phyloP scores from a whole-genome alignment of 2,888 invertebrate species.

The Brachycybe producta region DNA sequence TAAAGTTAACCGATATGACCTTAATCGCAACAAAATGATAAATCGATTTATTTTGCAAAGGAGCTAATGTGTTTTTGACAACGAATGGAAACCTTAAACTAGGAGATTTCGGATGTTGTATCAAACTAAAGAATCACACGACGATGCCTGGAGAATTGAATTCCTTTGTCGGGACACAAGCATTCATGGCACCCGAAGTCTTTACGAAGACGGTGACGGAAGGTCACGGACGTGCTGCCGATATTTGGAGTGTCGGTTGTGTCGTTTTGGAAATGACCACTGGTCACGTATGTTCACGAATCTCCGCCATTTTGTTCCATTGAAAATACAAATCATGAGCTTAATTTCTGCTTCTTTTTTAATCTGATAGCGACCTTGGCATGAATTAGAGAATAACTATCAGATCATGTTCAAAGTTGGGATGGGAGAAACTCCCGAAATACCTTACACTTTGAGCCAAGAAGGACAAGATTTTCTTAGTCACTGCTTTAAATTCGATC shows the following conservation, averaged over 20 bases:
- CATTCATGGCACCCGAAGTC: constrained; percentile 95
- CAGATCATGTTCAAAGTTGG: constrained; percentile 94
- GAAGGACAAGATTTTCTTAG: constrained; percentile 71
- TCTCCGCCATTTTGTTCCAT: constrained; percentile 14
- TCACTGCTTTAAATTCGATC: constrained; percentile 68
- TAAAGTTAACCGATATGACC: not conserved
- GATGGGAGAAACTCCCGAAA: constrained; percentile 69
- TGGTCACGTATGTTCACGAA: constrained; percentile 52
- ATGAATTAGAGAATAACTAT: constrained; percentile 79
- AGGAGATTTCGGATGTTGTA: constrained; percentile 90
- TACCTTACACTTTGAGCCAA: constrained; percentile 58
- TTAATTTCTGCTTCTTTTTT: not conserved
- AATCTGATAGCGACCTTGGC: constrained; percentile 66
- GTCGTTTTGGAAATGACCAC: constrained; percentile 91
- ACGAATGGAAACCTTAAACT: constrained; percentile 77
- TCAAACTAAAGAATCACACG: constrained; percentile 73
- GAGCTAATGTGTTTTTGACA: constrained; percentile 86
- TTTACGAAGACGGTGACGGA: constrained; percentile 47
- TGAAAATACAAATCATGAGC: constrained; percentile 3
- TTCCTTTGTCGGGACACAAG: constrained; percentile 85
- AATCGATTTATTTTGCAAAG: constrained; percentile 37
- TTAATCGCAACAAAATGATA: not conserved
- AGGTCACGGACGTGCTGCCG: constrained; percentile 85
- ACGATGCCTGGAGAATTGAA: constrained; percentile 76
- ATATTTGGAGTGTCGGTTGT: constrained; percentile 93